Evolutionary conservation across 2,888 invertebrate species (phyloP), one percentile per base, ranked within the genome.

Genomic region (Argyresthia albistria): DNA sequence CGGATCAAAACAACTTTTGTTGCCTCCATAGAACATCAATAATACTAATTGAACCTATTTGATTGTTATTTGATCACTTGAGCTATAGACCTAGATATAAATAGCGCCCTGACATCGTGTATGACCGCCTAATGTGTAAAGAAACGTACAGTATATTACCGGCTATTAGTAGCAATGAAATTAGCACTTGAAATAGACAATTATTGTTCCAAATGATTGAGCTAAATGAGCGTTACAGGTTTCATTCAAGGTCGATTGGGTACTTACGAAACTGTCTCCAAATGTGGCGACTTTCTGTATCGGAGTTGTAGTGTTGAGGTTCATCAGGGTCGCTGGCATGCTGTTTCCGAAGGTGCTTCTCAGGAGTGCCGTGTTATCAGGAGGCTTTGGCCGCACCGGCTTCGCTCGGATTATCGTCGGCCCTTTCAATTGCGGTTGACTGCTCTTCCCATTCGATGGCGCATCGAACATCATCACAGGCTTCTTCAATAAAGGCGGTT

Each of bases 351-450:
- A 77, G 36, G 84, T 78, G 56, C 66, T 80, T 60, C 80, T 86
- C 51, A 88, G 60, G 52, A 88, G 59, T 2, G 86, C 70, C 6
- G 83, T 69, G 58, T 86, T 87, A 36, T 87, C 88, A 4, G 89
- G 89, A 16, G 88, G 89, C 54, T 91, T 88, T 0, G 89, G 89
- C 61, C 90, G 84, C 0, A 82, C 83, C 15, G 90, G 90, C 66
- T 91, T 91, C 0, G 91, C 90, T 54, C 93, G 80, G 55, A 95
- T 95, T 67, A 95, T 95, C 45, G 95, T 95, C 4, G 95, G 95
- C 65, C 90, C 90, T 54, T 88, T 82, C 14, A 88, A 60, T 48
- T 75, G 63, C 14, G 80, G 73, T n/a, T 73, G 63, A 9, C 76
- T 71, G 48, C 86, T 77, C 62, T 87, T 90, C 39, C 78, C 80